These are phyloP conservation scores for Gnathonemus longibarbis DNA, from an alignment of 2,113 vertebrate genomes.

Conservation along the genomic window DNA sequence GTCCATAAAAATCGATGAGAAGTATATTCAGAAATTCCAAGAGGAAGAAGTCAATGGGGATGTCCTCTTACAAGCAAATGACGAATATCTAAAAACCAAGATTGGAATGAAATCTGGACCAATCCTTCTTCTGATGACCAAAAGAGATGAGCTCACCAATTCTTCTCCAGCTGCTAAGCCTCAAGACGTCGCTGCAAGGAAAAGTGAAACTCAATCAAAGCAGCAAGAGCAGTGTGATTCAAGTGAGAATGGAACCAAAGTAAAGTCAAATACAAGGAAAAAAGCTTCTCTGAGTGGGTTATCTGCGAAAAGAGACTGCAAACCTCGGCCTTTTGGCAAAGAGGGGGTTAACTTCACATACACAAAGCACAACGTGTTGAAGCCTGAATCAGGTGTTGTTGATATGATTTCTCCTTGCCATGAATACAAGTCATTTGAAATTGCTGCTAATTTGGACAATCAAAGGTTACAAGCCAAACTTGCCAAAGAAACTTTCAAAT, in stretches of 20 bases:
- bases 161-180: background rate
- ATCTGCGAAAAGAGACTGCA: constrained; percentile 45
- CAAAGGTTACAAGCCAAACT: constrained; percentile 63
- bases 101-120: constrained; percentile 63
- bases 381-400: constrained; percentile 65
- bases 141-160: constrained; percentile 52
- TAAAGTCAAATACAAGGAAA: background rate
- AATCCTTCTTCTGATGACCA: constrained; percentile 55
- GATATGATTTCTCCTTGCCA: constrained; percentile 66
- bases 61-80: constrained; percentile 48
- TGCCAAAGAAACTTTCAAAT: constrained; percentile 57
- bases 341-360: constrained; percentile 56
- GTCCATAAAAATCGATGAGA: too few species aligned
- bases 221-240: background rate
- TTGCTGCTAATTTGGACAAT: constrained; percentile 51
- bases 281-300: background rate
- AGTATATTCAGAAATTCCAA: too few species aligned
- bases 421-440: constrained; percentile 66
- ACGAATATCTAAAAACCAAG: constrained; percentile 51
- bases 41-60: constrained; percentile 59
- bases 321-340: constrained; percentile 56
- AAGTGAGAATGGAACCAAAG: background rate
- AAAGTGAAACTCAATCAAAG: background rate
- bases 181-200: background rate
- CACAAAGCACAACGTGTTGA: constrained; percentile 56